These are phyloP conservation scores for Anoura caudifer DNA, from an alignment of 2,113 vertebrate species.

Conservation along the genomic window DNA sequence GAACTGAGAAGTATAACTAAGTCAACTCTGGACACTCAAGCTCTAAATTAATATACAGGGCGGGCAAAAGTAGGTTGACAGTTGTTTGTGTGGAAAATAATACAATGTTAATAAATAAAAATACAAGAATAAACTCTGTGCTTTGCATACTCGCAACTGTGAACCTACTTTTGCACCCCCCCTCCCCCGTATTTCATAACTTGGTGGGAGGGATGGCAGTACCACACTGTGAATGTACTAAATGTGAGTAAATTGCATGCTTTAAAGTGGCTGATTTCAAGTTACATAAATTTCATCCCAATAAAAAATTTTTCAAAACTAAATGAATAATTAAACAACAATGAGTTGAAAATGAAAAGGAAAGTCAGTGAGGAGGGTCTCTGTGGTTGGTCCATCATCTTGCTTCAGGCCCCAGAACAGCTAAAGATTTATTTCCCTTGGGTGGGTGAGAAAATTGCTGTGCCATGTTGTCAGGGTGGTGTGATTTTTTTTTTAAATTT, in stretches of 20 bases:
- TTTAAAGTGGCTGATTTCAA: background rate
- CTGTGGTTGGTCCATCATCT: background rate
- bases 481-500: background rate
- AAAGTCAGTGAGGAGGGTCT: background rate
- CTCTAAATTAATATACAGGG: background rate
- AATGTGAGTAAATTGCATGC: background rate
- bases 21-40: background rate
- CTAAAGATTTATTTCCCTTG: background rate
- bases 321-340: background rate
- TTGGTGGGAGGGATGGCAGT: background rate
- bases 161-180: background rate
- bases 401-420: background rate
- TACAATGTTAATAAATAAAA: background rate
- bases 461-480: too few relatives aligned
- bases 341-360: background rate
- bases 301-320: background rate
- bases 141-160: background rate
- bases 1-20: background rate
- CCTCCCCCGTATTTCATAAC: background rate
- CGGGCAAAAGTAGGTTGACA: background rate
- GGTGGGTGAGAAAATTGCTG: background rate
- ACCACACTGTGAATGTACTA: background rate
- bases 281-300: background rate
- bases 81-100: background rate
- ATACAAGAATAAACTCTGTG: background rate